phyloP scores from a whole-genome alignment of 2,888 invertebrate genomes.

The Globia sparganii region DNA sequence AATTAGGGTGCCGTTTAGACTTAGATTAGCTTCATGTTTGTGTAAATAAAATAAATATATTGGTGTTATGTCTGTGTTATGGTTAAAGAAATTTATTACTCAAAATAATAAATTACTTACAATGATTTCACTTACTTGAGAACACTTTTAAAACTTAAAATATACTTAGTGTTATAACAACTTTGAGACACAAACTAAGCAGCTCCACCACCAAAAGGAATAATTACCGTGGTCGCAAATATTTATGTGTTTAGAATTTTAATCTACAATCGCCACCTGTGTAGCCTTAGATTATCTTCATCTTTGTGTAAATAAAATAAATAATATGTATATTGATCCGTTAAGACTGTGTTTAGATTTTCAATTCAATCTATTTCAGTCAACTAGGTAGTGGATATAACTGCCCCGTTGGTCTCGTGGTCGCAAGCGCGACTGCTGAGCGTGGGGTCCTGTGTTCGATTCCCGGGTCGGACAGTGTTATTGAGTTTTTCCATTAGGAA shows the following conservation, averaged over 20 bases:
- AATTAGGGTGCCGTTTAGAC: too few species aligned
- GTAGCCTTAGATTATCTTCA: not conserved
- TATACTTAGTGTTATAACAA: too few species aligned
- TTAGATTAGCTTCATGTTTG: not conserved
- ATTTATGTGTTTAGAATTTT: not conserved
- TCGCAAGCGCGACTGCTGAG: too few species aligned
- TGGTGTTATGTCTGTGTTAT: not conserved
- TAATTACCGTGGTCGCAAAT: not conserved
- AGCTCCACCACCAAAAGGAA: not conserved
- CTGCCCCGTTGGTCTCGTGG: too few species aligned
- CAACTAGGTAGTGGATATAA: too few species aligned
- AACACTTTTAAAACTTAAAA: too few species aligned
- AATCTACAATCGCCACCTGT: not conserved
- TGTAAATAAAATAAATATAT: not conserved
- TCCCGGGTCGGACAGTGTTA: too few species aligned
- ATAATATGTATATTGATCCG: constrained; percentile 14
- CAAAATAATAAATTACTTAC: not conserved
- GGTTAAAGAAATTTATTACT: not conserved
- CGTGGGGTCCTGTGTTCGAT: too few species aligned
- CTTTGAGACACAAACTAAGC: too few species aligned
- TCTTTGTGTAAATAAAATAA: not conserved
- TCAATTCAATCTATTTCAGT: not conserved
- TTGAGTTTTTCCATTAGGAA: too few species aligned
- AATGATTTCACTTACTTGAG: not conserved
- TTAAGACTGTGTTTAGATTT: constrained; percentile 7